phyloP scores from a whole-genome alignment of 2,113 vertebrate species.

The Scalopus aquaticus region DNA sequence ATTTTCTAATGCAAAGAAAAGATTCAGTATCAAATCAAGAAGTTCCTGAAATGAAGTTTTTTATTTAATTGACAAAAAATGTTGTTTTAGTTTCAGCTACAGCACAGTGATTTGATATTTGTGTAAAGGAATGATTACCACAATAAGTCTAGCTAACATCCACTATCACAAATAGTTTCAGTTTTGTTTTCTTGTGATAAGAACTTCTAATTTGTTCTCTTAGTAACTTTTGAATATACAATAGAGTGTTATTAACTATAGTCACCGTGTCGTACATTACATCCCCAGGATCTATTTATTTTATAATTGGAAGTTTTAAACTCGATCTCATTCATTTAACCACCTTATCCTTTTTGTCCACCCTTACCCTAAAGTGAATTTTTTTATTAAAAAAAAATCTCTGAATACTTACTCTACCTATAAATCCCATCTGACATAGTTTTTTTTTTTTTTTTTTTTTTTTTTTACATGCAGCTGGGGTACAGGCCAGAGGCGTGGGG shows the following conservation, averaged over 20 bases:
- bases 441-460: no score
- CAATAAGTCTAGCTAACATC: no score
- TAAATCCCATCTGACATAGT: not conserved
- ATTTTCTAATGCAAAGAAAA: not conserved
- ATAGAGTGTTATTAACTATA: not conserved
- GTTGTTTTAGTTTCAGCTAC: not conserved
- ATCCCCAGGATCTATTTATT: not conserved
- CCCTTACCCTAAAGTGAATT: not conserved
- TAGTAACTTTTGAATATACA: not conserved
- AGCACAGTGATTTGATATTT: not conserved
- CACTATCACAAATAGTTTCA: no score
- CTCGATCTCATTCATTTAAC: not conserved
- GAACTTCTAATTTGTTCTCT: not conserved
- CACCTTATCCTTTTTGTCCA: not conserved
- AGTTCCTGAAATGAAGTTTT: slow-evolving; percentile 11
- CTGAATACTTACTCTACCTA: not conserved
- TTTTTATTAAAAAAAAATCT: not conserved
- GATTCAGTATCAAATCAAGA: not conserved
- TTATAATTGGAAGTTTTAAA: not conserved
- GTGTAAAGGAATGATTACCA: not conserved
- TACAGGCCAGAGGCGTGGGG: no score
- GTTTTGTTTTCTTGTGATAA: not conserved
- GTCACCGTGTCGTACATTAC: not conserved
- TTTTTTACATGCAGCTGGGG: no score
- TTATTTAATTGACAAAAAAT: not conserved